These are phyloP conservation scores for Sarcophaga rosellei DNA, from an alignment of 2,888 invertebrate genomes.

Conservation along the genomic window DNA sequence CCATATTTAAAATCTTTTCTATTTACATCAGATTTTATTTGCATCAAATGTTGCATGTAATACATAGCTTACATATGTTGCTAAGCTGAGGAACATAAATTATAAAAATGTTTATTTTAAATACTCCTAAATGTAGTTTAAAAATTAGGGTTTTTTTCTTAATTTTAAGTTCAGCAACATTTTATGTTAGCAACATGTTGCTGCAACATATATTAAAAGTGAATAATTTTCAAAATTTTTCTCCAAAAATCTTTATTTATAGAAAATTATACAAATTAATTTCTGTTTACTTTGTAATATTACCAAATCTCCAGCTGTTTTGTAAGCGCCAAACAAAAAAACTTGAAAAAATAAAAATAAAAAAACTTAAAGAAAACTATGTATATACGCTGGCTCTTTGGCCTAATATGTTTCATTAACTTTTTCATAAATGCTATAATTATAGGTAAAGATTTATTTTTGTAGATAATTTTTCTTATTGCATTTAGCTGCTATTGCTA, in stretches of 20 bases:
- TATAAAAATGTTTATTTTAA: slow-evolving; percentile 12
- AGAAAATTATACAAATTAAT: not conserved
- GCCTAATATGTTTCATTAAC: slow-evolving; percentile 55
- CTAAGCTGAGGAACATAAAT: not conserved
- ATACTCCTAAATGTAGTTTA: too few relatives aligned
- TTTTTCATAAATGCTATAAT: slow-evolving; percentile 57
- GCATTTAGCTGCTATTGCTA: not conserved
- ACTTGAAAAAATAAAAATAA: not conserved
- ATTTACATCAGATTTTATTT: too few relatives aligned
- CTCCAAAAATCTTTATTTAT: not conserved
- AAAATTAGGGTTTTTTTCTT: not conserved
- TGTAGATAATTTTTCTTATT: not conserved
- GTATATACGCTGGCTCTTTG: slow-evolving; percentile 2
- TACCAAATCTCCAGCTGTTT: slow-evolving; percentile 63
- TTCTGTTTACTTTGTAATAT: not conserved
- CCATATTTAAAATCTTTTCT: too few relatives aligned
- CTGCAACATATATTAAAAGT: not conserved
- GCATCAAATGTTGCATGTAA: too few relatives aligned
- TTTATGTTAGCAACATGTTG: not conserved
- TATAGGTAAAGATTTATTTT: slow-evolving; percentile 32
- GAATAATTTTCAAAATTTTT: not conserved
- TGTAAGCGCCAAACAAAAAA: slow-evolving; percentile 64
- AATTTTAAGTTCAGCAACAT: not conserved
- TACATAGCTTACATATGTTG: not conserved
- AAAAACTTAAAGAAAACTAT: too few relatives aligned